Evolutionary conservation across 2,888 invertebrate genomes (phyloP), one percentile per base, ranked within the genome.

Genomic region (Ashinkailepas kermadecensis): DNA sequence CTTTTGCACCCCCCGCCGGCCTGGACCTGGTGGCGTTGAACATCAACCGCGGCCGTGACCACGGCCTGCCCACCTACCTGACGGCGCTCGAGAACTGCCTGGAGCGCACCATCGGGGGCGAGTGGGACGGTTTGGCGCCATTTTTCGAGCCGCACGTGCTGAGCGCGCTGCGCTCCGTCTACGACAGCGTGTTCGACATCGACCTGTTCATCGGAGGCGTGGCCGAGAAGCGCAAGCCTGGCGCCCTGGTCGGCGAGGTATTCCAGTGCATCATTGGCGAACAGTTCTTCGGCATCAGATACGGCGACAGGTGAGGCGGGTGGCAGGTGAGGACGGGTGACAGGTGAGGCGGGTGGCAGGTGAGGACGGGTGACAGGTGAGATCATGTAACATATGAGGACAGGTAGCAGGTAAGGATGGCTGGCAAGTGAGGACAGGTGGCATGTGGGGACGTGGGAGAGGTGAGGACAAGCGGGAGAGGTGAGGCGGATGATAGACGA

Each of bases 261-360:
- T 79, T 79, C 79, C 79, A 79, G 58, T 89, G 89, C 83, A 87
- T 89, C 80, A 86, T 89, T 25, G 88, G 91, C 83, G 93, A 94
- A 86, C 95, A 96, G 87, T 91, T 96, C 85, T 79, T 79, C 79
- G 13, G 13, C 58, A 58, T 11, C 58, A n/a, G 79, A 12, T 79
- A 79, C 79, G 79, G 79, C 13, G 79, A 79, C 79, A 58, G 58
- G 79, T 79, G 18, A 13, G 78, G 4, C 39, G 39, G 39, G 39
- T 39, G 39, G 4, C 39, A 39, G 39, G 39, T 39, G 39, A 39
- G 39, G 39, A n/a, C 39, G 39, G 39, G 39, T 39, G 39, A 39
- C 39, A 39, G 39, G 39, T 39, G 4, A 39, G 39, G 39, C 39
- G 39, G 39, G 39, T 39, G 39, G 4, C 39, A 39, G 39, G 39